A percentile compares a stretch with the other conserved stretches of the same genome.
phyloP scores from a whole-genome alignment of 2,113 vertebrate species.

The Apus apus region DNA sequence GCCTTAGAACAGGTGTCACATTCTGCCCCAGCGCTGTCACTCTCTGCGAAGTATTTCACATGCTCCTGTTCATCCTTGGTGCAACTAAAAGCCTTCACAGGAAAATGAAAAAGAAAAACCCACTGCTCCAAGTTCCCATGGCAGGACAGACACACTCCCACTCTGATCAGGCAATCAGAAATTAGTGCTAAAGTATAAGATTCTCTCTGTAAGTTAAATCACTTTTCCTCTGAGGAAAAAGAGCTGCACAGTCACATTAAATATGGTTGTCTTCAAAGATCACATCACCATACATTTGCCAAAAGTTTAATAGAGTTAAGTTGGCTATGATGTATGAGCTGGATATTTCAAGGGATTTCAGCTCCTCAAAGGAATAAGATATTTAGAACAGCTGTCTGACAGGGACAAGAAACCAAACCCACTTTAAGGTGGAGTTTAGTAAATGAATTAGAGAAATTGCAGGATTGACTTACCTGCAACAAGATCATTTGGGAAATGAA shows the following conservation, averaged over 20 bases:
- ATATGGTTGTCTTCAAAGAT: slow-evolving; percentile 12
- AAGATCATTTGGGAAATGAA: neutral
- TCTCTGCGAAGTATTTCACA: neutral
- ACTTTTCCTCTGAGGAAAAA: neutral
- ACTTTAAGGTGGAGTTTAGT: neutral
- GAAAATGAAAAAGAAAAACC: neutral
- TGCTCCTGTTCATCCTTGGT: neutral
- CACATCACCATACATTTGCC: neutral
- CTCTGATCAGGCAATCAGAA: neutral
- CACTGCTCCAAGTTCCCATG: neutral
- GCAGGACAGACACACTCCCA: neutral
- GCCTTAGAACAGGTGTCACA: neutral
- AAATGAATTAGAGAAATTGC: neutral
- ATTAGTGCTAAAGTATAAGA: neutral
- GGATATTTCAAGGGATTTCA: neutral
- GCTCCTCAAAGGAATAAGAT: slow-evolving; percentile 16
- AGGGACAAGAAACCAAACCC: neutral
- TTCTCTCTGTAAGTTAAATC: neutral
- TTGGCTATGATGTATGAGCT: neutral
- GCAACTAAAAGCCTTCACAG: neutral
- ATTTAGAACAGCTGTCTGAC: slow-evolving; percentile 5
- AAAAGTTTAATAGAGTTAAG: slow-evolving; percentile 8
- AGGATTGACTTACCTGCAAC: neutral
- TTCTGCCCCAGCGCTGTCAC: neutral
- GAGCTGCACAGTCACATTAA: neutral